phyloP scores from a whole-genome alignment of 2,113 vertebrate genomes.

The Phasianus colchicus region DNA sequence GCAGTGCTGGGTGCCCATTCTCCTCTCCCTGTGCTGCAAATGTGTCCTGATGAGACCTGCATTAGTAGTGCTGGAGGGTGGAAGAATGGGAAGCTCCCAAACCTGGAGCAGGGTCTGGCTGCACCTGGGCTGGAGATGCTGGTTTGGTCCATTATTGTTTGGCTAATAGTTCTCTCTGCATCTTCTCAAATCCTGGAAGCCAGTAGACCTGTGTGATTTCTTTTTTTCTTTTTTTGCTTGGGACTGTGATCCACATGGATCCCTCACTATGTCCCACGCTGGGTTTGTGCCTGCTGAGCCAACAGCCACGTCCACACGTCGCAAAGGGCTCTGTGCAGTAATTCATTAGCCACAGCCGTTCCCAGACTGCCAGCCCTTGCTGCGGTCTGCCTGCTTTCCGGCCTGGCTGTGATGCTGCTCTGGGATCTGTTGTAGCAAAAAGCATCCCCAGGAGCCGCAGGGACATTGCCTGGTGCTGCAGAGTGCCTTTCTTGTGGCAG shows the following conservation, averaged over 20 bases:
- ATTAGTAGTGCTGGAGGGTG: background rate
- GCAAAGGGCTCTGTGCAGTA: background rate
- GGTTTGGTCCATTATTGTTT: background rate
- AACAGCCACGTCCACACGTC: background rate
- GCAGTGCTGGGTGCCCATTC: too few species aligned
- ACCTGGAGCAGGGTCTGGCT: background rate
- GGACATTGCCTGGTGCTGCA: background rate
- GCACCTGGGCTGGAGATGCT: accelerated
- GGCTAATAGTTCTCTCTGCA: background rate
- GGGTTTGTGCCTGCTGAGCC: background rate
- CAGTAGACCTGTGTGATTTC: background rate
- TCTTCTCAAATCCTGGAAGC: background rate
- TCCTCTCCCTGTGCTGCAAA: background rate
- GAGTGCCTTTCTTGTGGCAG: background rate
- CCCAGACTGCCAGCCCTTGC: background rate
- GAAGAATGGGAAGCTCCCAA: background rate
- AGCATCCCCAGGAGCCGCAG: background rate
- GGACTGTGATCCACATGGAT: background rate
- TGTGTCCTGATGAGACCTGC: background rate
- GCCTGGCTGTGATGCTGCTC: background rate
- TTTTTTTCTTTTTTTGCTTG: background rate
- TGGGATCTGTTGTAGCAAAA: background rate
- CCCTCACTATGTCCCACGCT: accelerated
- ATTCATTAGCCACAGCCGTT: background rate
- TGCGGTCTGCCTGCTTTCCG: background rate